A percentile compares a stretch with the other conserved stretches of the same genome.
Evolutionary conservation across 2,797 vertebrate genomes (phyloP).

Genomic region (Diglossa cyanea): DNA sequence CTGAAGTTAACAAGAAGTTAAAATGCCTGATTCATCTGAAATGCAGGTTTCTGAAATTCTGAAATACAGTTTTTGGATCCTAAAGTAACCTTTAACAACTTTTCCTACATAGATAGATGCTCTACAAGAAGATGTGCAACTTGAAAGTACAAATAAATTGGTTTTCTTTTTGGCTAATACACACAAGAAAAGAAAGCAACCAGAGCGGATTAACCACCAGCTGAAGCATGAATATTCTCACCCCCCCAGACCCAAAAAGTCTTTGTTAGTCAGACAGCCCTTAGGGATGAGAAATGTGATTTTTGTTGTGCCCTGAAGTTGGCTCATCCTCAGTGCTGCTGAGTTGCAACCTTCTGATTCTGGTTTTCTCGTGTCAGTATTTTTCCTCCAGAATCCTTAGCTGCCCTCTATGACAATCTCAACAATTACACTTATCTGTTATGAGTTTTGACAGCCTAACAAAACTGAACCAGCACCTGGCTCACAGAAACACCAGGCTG

Average conservation of each 20-base stretch:
- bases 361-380: accelerated
- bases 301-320: neutral
- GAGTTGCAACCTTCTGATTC: neutral
- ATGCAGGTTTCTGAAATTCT: neutral
- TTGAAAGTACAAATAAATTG: neutral
- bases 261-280: neutral
- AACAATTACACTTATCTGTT: neutral
- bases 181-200: neutral
- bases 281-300: neutral
- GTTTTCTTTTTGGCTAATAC: neutral
- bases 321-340: neutral
- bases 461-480: neutral
- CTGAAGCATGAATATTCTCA: neutral
- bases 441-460: neutral
- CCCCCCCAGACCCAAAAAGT: accelerated
- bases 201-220: neutral
- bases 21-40: neutral
- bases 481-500: neutral
- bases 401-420: neutral
- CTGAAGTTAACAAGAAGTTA: neutral
- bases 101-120: neutral
- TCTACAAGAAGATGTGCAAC: neutral
- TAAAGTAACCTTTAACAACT: neutral
- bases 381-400: neutral
- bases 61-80: neutral